Evolutionary conservation across 2,888 invertebrate species (phyloP).

Genomic region (Nephrotoma guestfalica): DNA sequence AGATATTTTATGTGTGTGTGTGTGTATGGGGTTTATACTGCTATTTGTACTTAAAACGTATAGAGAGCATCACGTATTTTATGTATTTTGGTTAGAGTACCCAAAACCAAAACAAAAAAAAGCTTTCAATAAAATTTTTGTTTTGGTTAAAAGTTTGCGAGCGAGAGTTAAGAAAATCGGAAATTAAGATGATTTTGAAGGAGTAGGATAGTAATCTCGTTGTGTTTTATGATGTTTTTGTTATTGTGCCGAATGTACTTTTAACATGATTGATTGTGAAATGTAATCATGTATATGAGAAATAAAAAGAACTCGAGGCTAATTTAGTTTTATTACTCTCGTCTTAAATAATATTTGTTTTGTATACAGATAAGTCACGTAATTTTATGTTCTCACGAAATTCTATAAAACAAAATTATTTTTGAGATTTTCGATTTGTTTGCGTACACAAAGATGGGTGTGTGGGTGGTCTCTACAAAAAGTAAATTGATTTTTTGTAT

Average conservation of each 20-base stretch:
- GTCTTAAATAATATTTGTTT: not conserved
- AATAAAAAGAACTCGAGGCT: not conserved
- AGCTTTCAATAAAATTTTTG: not conserved
- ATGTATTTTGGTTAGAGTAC: not conserved
- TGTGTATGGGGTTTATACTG: not conserved
- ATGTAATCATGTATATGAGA: not conserved
- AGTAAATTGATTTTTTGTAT: not conserved
- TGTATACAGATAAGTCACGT: not conserved
- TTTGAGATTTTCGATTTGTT: not conserved
- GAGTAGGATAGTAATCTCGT: not conserved
- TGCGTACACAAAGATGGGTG: not conserved
- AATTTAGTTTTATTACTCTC: not conserved
- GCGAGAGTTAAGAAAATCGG: not conserved
- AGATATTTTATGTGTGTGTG: not conserved
- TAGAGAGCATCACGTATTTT: not conserved
- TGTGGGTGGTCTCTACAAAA: not conserved
- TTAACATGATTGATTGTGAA: conserved; percentile 3
- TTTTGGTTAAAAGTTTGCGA: not conserved
- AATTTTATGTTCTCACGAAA: not conserved
- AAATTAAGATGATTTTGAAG: not conserved
- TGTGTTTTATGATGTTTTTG: not conserved
- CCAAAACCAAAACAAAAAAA: not conserved
- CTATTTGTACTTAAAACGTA: not conserved
- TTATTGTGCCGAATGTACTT: not conserved
- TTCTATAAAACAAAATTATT: not conserved